These are phyloP conservation scores for Rhabditophanes sp. DNA, from an alignment of 2,888 invertebrate genomes.

Conservation along the genomic window DNA sequence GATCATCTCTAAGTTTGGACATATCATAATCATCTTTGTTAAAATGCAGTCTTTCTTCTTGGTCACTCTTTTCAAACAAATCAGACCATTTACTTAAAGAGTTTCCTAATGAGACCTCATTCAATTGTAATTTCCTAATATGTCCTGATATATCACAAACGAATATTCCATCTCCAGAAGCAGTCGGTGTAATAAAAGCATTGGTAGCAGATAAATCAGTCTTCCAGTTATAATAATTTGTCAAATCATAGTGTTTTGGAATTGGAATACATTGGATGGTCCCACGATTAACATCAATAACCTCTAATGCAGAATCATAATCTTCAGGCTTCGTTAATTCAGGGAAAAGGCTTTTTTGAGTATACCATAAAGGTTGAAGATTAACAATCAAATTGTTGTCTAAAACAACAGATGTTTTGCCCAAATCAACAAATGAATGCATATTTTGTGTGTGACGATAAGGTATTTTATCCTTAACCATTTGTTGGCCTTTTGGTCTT, in stretches of 20 bases:
- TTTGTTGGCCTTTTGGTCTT: too few relatives aligned
- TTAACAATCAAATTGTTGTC: too few relatives aligned
- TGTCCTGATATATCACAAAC: constrained; percentile 53
- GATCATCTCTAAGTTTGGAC: constrained; percentile 53
- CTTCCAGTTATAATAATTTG: constrained; percentile 48
- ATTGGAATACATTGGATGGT: constrained; percentile 51
- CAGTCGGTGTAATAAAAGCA: constrained; percentile 46
- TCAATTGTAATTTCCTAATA: constrained; percentile 52
- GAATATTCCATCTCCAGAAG: constrained; percentile 48
- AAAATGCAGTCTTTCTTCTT: constrained; percentile 21
- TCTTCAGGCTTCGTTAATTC: neutral
- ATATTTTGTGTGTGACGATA: too few relatives aligned
- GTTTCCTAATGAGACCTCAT: constrained; percentile 14
- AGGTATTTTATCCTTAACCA: too few relatives aligned
- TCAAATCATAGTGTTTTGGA: constrained; percentile 46
- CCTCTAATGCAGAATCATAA: constrained; percentile 44
- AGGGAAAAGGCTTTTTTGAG: constrained; percentile 2
- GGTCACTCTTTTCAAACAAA: constrained; percentile 17
- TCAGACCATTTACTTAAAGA: constrained; percentile 27
- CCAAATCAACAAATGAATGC: too few relatives aligned
- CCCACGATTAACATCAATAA: constrained; percentile 49
- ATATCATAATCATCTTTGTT: constrained; percentile 19
- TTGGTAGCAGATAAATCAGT: constrained; percentile 46
- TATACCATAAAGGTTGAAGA: too few relatives aligned
- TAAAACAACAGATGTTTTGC: too few relatives aligned